A percentile compares a stretch with the other conserved stretches of the same genome.
These are phyloP conservation scores for Phataginus tricuspis DNA, from an alignment of 2,797 vertebrate genomes.

Conservation along the genomic window DNA sequence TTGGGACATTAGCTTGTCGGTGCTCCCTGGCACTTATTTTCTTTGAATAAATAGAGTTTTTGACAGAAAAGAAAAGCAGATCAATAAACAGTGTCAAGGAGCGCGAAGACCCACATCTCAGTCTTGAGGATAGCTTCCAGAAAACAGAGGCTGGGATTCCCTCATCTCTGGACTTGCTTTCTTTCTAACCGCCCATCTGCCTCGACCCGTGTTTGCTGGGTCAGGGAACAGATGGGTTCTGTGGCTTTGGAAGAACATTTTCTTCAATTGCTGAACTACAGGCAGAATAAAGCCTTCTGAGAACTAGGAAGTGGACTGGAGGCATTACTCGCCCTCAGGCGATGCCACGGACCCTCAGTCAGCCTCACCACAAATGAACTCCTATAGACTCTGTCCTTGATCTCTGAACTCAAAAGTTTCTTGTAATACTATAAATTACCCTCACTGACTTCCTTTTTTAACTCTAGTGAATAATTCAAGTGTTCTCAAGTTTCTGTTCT, in stretches of 20 bases:
- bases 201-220: conserved; percentile 69
- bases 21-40: not conserved
- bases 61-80: not conserved
- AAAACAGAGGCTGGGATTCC: conserved; percentile 12
- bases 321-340: conserved; percentile 53
- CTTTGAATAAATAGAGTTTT: not conserved
- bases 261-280: conserved; percentile 40
- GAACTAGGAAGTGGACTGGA: conserved; percentile 32
- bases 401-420: conserved; percentile 56
- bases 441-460: conserved; percentile 19
- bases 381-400: not conserved
- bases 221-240: not conserved
- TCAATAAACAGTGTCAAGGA: not conserved
- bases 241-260: conserved; percentile 43
- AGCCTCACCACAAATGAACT: not conserved
- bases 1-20: not conserved
- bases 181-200: conserved; percentile 54
- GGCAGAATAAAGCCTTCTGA: conserved; percentile 25
- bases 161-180: conserved; percentile 70
- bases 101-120: not conserved
- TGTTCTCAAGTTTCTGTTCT: conserved; percentile 60
- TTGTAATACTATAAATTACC: conserved; percentile 46
- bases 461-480: conserved; percentile 46
- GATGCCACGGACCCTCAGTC: not conserved
- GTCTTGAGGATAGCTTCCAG: not conserved